Evolutionary conservation across 2,113 vertebrate genomes (phyloP).

Genomic region (Drymodes brunneopygia): DNA sequence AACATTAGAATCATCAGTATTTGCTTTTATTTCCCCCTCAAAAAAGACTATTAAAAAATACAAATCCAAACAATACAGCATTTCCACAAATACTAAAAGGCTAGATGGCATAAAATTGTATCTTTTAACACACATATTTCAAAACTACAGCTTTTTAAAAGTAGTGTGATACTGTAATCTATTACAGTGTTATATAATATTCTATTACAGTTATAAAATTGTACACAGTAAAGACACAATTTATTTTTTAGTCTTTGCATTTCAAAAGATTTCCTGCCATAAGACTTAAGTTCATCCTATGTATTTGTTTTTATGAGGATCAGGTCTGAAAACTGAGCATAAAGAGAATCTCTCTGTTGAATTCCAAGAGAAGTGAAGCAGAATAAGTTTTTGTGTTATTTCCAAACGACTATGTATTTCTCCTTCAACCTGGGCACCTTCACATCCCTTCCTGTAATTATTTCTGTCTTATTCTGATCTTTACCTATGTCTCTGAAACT

Average conservation of each 20-base stretch:
- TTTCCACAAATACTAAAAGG: background rate
- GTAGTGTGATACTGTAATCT: background rate
- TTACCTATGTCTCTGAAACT: background rate
- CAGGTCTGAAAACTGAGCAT: background rate
- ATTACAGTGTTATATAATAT: background rate
- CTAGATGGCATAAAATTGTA: background rate
- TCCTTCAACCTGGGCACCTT: background rate
- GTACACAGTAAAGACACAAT: background rate
- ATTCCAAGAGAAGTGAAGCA: background rate
- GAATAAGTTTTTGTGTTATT: background rate
- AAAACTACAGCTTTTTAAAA: background rate
- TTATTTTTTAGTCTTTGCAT: background rate
- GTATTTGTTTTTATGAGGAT: background rate
- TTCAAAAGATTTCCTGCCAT: background rate
- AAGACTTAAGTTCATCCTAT: background rate
- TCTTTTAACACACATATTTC: background rate
- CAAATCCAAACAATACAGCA: slow-evolving; percentile 6
- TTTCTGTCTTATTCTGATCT: background rate
- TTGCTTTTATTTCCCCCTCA: rapidly evolving
- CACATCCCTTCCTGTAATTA: background rate
- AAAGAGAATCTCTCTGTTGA: background rate
- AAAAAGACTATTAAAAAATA: background rate
- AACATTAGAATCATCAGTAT: slow-evolving; percentile 22
- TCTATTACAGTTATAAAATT: background rate
- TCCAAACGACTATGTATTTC: background rate